Evolutionary conservation across 2,888 invertebrate genomes (phyloP).

Genomic region (Drosophila infuscata): DNA sequence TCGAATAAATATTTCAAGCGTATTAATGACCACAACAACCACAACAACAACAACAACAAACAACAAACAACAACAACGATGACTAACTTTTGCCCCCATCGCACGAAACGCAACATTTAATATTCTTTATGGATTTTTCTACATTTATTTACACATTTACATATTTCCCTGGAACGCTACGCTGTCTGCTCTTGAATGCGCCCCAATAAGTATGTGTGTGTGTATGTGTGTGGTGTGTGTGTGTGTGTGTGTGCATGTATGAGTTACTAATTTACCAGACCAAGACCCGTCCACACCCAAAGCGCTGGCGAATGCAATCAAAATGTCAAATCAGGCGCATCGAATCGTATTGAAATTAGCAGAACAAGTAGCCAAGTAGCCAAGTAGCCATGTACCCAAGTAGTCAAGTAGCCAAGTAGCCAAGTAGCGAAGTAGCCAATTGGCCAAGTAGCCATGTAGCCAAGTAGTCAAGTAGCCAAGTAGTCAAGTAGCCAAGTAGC

Average conservation of each 20-base stretch:
- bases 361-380: conserved; percentile 26
- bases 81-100: conserved; percentile 47
- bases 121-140: conserved; percentile 59
- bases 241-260: conserved; percentile 23
- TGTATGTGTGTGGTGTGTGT: conserved; percentile 1
- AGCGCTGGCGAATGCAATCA: conserved; percentile 62
- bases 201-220: background rate
- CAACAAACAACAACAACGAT: conserved; percentile 13
- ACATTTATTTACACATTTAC: conserved; percentile 34
- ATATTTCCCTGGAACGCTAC: conserved; percentile 32
- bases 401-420: too few relatives aligned
- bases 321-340: conserved; percentile 78
- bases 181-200: conserved; percentile 5
- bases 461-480: too few relatives aligned
- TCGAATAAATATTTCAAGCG: conserved; percentile 67
- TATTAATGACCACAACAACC: conserved; percentile 45
- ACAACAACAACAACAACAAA: conserved; percentile 12
- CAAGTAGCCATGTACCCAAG: too few relatives aligned
- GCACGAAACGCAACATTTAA: conserved; percentile 57
- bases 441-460: too few relatives aligned
- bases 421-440: too few relatives aligned
- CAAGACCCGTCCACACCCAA: conserved; percentile 12
- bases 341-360: conserved; percentile 75
- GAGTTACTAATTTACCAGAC: conserved; percentile 33
- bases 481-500: too few relatives aligned